These are phyloP conservation scores for Danio choprae DNA, from an alignment of 2,797 vertebrate species.

Conservation along the genomic window DNA sequence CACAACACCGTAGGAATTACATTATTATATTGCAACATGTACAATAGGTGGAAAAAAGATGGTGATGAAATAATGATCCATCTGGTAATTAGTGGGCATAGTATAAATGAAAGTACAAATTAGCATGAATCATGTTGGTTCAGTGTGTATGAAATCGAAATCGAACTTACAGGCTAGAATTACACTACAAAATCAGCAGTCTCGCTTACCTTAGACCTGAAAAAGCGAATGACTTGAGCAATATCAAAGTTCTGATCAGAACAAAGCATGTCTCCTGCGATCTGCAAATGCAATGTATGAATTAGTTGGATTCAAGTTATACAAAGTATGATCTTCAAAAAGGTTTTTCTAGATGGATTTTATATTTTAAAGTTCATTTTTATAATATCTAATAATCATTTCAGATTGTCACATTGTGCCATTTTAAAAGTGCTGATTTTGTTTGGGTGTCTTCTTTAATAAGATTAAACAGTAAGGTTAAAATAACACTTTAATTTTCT, in stretches of 20 bases:
- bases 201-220: slow-evolving; percentile 79
- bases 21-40: not conserved
- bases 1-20: not conserved
- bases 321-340: no score
- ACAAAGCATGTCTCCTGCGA: slow-evolving; percentile 87
- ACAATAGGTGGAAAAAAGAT: not conserved
- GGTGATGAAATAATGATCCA: not conserved
- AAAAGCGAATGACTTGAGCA: slow-evolving; percentile 84
- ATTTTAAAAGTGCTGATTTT: no score
- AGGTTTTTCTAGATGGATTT: no score
- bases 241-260: slow-evolving; percentile 86
- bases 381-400: no score
- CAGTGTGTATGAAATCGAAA: slow-evolving; percentile 17
- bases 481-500: no score
- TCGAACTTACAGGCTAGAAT: not conserved
- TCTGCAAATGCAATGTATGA: slow-evolving; percentile 64
- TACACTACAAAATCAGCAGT: not conserved
- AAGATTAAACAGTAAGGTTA: no score
- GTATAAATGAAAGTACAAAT: not conserved
- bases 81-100: not conserved
- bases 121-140: not conserved
- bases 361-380: no score
- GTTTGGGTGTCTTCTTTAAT: no score
- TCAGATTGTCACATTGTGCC: no score
- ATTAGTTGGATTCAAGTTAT: no score